Percentiles rank a stretch among this genome's conserved stretches.
These are phyloP conservation scores for Papilio helenus DNA, from an alignment of 1,140 invertebrate genomes.

Conservation along the genomic window DNA sequence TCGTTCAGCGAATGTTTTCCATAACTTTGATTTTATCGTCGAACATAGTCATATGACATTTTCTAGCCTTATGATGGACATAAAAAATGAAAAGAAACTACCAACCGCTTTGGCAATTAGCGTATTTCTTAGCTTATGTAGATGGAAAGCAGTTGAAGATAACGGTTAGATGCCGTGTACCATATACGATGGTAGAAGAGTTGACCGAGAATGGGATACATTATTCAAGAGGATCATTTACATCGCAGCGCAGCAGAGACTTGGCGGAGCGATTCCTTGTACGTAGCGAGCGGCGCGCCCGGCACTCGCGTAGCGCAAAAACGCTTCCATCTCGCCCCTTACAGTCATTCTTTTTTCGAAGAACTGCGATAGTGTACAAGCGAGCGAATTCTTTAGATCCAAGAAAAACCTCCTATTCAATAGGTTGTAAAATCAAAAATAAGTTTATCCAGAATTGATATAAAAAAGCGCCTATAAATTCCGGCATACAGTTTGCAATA, in stretches of 20 bases:
- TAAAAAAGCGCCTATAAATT: too few relatives aligned
- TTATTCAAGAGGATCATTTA: conserved; percentile 82
- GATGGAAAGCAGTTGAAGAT: conserved; percentile 71
- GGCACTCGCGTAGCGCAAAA: conserved; percentile 71
- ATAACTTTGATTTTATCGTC: conserved; percentile 38
- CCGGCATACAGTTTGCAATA: too few relatives aligned
- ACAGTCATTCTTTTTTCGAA: conserved; percentile 61
- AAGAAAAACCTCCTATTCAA: conserved; percentile 54
- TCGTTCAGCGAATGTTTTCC: background rate
- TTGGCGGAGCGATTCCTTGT: conserved; percentile 75
- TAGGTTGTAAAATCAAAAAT: conserved; percentile 50
- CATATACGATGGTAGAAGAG: conserved; percentile 75
- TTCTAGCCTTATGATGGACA: background rate
- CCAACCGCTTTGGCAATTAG: conserved; percentile 59
- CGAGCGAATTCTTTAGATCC: conserved; percentile 52
- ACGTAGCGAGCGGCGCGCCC: conserved; percentile 65
- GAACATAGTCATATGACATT: conserved; percentile 27
- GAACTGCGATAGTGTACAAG: conserved; percentile 48
- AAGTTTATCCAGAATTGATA: conserved; percentile 30
- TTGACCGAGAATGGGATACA: conserved; percentile 78
- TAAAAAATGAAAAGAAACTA: conserved; percentile 36
- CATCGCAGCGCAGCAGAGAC: conserved; percentile 70
- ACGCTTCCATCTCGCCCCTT: conserved; percentile 71
- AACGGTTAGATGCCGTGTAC: conserved; percentile 76
- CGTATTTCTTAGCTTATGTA: conserved; percentile 67